Base-by-base conservation (phyloP, 2,113 vertebrate species). In the Corapipo altera region DNA sequence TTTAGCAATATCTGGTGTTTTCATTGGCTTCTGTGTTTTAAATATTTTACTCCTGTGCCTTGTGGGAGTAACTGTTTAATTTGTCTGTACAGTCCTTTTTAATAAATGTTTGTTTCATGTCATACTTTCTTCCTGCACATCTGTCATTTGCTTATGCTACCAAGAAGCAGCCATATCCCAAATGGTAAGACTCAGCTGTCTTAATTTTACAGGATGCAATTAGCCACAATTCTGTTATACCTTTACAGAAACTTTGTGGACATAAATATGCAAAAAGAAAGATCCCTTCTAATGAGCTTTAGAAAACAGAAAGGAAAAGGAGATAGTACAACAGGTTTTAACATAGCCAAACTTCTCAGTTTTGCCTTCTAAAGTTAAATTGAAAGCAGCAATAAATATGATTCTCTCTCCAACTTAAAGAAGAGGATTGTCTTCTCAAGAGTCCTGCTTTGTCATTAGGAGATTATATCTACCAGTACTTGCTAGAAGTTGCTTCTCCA, bases 41-140 rank as follows among this genome's bases (percentile, higher is more conserved):
- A 88, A 21, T 94, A 88, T 83, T 93, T 94, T 65, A 55, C 75
- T 95, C 67, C 90, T 88, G 33, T 88, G 72, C 61, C 75, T 74
- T 32, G 9, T 49, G 85, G 91, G 88, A 91, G 64, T 91, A 88
- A 88, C 52, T 81, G 78, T 85, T 94, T 75, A 52, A 92, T 92
- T 94, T 88, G 85, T 91, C 79, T 94, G 91, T 91, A 94, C 85
- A 83, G 82, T 84, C 55, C 72, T 96, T 97, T 94, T 93, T 84
- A 97, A 97, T 97, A 97, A 96, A 97, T 39, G 44, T 49, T 85
- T 79, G 81, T 91, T 95, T 93, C 90, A 81, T 55, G 85, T 83
- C 78, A 48, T 26, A 13, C 61, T 76, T 94, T 94, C 81, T 67
- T 89, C 44, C 37, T 75, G 80, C 52, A 82, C 26, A 46, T 65